phyloP scores from a whole-genome alignment of 2,113 vertebrate species.

The Thomomys bottae region DNA sequence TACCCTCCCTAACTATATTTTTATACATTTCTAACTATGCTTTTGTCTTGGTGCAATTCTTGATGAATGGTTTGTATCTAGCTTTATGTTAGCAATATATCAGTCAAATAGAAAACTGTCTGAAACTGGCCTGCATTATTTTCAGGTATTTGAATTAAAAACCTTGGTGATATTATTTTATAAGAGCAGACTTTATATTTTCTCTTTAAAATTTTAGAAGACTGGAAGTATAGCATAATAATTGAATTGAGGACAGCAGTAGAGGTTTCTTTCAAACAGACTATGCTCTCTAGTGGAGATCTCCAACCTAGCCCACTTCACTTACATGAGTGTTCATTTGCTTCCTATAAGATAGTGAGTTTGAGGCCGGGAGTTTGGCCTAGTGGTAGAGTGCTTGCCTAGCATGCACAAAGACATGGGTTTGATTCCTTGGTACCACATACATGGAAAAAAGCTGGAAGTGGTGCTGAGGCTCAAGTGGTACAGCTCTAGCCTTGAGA shows the following conservation, averaged over 20 bases:
- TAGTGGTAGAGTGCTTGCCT: too few species aligned
- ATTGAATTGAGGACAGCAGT: background rate
- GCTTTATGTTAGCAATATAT: background rate
- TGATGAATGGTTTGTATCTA: background rate
- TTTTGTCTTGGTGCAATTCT: background rate
- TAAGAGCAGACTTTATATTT: background rate
- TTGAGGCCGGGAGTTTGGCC: too few species aligned
- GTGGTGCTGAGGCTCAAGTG: too few species aligned
- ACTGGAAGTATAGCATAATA: background rate
- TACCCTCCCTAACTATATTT: too few species aligned
- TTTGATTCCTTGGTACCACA: too few species aligned
- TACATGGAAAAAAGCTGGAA: too few species aligned
- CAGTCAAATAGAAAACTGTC: background rate
- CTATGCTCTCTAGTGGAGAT: background rate
- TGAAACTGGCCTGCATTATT: background rate
- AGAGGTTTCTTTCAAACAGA: background rate
- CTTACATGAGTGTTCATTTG: accelerated
- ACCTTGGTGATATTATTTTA: background rate
- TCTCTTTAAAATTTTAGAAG: background rate
- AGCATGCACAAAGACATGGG: too few species aligned
- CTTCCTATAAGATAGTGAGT: background rate
- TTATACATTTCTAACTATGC: background rate
- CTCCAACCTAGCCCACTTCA: background rate
- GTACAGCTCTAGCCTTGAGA: too few species aligned
- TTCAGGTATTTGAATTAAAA: slow-evolving; percentile 28